A percentile compares a stretch with the other conserved stretches of the same genome.
phyloP scores from a whole-genome alignment of 1,140 invertebrate genomes.

The Diorhabda sublineata region DNA sequence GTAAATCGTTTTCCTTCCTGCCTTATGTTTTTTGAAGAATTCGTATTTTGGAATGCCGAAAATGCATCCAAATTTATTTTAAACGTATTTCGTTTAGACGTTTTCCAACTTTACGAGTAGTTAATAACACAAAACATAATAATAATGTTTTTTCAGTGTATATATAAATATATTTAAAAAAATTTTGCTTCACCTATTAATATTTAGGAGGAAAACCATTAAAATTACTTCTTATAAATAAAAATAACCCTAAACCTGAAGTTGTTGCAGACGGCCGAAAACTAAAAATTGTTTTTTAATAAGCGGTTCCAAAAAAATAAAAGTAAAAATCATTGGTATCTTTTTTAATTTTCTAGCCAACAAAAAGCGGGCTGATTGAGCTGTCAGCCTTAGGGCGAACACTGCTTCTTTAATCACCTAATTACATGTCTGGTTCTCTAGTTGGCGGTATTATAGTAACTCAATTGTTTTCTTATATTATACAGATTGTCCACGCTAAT shows the following conservation, averaged over 20 bases:
- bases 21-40: no score
- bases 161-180: no score
- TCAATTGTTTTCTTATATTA: slow-evolving; percentile 34
- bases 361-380: slow-evolving; percentile 40
- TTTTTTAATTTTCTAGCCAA: slow-evolving; percentile 26
- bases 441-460: slow-evolving; percentile 37
- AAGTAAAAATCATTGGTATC: slow-evolving; percentile 36
- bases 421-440: slow-evolving; percentile 40
- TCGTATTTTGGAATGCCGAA: no score
- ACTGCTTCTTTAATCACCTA: slow-evolving; percentile 40
- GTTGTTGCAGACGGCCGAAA: slow-evolving; percentile 24
- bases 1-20: no score
- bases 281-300: slow-evolving; percentile 41
- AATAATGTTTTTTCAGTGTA: no score
- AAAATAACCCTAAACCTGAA: slow-evolving; percentile 20
- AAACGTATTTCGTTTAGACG: no score
- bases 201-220: not conserved
- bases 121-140: no score
- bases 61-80: no score
- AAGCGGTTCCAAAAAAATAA: slow-evolving; percentile 32
- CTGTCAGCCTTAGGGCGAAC: slow-evolving; percentile 38
- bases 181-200: no score
- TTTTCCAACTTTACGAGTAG: no score
- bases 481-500: not conserved
- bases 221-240: slow-evolving; percentile 7